phyloP scores from a whole-genome alignment of 2,888 invertebrate genomes.

The Eupithecia vulgata region DNA sequence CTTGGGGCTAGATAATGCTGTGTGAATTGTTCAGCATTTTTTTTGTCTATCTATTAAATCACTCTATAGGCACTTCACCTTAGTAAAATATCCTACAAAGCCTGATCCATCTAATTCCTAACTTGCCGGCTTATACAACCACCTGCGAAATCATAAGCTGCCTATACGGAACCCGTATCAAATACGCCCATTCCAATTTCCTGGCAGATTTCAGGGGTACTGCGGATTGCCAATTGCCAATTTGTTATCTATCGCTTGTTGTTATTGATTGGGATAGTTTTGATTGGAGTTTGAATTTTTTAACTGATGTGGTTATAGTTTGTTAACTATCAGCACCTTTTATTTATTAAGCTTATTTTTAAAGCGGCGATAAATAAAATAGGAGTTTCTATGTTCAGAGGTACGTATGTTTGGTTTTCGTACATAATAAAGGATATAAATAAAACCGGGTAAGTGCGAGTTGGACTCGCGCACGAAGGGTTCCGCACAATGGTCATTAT shows the following conservation, averaged over 20 bases:
- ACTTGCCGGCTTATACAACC: conserved; percentile 51
- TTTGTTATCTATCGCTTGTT: conserved; percentile 36
- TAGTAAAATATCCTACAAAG: not conserved
- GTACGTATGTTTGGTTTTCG: too few species aligned
- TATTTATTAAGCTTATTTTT: too few species aligned
- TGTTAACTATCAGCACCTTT: not conserved
- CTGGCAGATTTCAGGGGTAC: conserved; percentile 68
- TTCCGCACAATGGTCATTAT: too few species aligned
- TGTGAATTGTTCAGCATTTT: too few species aligned
- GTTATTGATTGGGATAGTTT: conserved; percentile 20
- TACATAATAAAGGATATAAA: too few species aligned
- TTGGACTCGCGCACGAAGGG: too few species aligned
- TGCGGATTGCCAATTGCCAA: conserved; percentile 48
- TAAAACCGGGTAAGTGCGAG: too few species aligned
- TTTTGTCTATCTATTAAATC: too few species aligned
- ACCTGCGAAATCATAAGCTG: conserved; percentile 69
- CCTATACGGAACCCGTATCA: conserved; percentile 58
- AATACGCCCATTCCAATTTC: conserved; percentile 80
- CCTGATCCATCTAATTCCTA: not conserved
- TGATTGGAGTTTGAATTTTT: conserved; percentile 14
- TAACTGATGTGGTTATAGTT: not conserved
- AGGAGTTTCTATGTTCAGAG: too few species aligned
- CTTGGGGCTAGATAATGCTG: too few species aligned
- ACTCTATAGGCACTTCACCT: not conserved
- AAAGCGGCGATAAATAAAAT: too few species aligned